Evolutionary conservation across 2,113 vertebrate genomes (phyloP).

Genomic region (Prunella fulvescens): DNA sequence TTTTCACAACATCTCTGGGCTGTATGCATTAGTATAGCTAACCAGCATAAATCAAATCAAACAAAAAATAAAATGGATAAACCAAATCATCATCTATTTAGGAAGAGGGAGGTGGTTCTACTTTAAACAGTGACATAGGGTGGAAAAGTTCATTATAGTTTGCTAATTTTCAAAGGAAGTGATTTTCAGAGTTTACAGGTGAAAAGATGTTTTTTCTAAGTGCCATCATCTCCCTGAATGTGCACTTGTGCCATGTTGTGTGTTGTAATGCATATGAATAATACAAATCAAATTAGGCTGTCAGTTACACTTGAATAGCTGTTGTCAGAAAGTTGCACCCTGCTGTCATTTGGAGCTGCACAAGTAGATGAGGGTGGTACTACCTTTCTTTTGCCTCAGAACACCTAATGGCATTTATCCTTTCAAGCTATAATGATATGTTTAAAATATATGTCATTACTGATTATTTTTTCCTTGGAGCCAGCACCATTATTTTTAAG

Average conservation of each 20-base stretch:
- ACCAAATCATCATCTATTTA: neutral
- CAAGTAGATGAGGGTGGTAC: neutral
- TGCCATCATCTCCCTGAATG: neutral
- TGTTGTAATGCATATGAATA: neutral
- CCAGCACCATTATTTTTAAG: neutral
- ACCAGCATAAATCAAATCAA: neutral
- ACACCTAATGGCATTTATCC: neutral
- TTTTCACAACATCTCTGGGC: neutral
- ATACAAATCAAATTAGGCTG: neutral
- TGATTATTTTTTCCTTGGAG: neutral
- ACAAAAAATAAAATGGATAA: neutral
- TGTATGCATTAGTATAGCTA: neutral
- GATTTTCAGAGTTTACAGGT: neutral
- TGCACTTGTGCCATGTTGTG: neutral
- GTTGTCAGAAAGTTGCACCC: neutral
- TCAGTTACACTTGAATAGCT: neutral
- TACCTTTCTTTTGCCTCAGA: neutral
- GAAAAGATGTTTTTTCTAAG: neutral
- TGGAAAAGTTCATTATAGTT: neutral
- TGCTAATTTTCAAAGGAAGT: neutral
- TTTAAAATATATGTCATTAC: neutral
- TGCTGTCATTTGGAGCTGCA: neutral
- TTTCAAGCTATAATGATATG: neutral
- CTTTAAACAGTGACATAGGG: neutral
- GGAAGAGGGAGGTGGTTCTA: neutral